Evolutionary conservation across 2,797 vertebrate species (phyloP).

Genomic region (Cossypha dichroa): DNA sequence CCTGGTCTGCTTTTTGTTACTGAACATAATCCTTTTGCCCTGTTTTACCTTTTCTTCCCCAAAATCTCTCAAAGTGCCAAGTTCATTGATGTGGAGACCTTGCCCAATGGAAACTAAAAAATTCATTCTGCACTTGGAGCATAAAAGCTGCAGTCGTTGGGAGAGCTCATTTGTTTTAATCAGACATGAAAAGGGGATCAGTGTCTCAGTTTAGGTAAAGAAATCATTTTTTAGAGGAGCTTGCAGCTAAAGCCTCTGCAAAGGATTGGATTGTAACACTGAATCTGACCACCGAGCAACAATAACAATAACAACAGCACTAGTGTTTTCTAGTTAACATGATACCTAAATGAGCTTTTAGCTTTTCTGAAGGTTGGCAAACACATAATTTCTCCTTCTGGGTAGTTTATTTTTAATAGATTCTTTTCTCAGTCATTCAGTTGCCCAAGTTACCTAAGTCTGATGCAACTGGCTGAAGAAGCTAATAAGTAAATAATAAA

Average conservation of each 20-base stretch:
- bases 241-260: background rate
- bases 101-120: background rate
- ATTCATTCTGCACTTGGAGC: background rate
- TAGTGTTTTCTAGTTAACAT: background rate
- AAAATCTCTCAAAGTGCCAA: background rate
- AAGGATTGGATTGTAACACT: background rate
- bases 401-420: background rate
- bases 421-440: background rate
- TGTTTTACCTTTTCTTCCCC: background rate
- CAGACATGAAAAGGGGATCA: background rate
- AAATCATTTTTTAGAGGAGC: background rate
- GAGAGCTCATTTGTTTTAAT: background rate
- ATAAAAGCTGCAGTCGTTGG: background rate
- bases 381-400: background rate
- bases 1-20: background rate
- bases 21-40: background rate
- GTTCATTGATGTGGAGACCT: background rate
- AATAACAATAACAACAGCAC: background rate
- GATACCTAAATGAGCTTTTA: background rate
- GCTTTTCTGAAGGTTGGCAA: background rate
- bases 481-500: background rate
- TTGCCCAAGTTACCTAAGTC: background rate
- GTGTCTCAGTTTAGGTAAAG: background rate
- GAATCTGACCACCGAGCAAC: background rate
- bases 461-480: background rate